Evolutionary conservation across 2,888 invertebrate genomes (phyloP).

Genomic region (Epiblema foenella): DNA sequence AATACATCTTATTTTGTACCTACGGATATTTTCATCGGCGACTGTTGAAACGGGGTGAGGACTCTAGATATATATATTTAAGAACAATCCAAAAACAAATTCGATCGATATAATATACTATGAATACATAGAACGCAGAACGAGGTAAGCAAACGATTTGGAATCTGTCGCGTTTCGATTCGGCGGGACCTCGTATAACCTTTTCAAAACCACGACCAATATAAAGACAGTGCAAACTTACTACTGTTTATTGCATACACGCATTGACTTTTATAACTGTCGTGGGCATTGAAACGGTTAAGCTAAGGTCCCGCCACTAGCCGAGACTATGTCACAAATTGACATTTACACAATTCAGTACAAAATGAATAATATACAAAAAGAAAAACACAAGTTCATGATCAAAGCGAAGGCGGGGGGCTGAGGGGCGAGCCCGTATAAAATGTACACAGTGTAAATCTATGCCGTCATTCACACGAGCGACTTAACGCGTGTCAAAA

Average conservation of each 20-base stretch:
- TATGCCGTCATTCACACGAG: background rate
- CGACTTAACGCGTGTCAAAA: background rate
- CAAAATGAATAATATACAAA: constrained; percentile 55
- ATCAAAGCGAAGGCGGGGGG: constrained; percentile 38
- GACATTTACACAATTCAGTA: constrained; percentile 45
- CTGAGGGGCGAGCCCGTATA: background rate
- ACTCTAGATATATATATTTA: constrained; percentile 24
- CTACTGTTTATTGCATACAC: constrained; percentile 1
- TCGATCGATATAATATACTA: constrained; percentile 31
- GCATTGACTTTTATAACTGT: background rate
- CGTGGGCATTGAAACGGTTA: background rate
- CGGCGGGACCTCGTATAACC: constrained; percentile 1
- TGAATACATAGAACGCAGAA: constrained; percentile 28
- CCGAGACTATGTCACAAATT: constrained; percentile 42
- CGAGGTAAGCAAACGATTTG: constrained; percentile 22
- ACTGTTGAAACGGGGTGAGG: constrained; percentile 21
- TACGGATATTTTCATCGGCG: background rate
- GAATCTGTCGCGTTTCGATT: constrained; percentile 14
- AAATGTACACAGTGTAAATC: background rate
- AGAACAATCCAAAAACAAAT: constrained; percentile 39
- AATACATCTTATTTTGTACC: constrained; percentile 6
- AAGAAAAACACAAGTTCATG: constrained; percentile 52
- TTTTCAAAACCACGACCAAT: background rate
- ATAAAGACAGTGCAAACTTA: background rate
- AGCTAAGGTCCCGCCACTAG: constrained; percentile 4